Percentiles rank a stretch among this genome's conserved stretches.
These are phyloP conservation scores for Candidula unifasciata DNA, from an alignment of 2,888 invertebrate genomes.

Conservation along the genomic window DNA sequence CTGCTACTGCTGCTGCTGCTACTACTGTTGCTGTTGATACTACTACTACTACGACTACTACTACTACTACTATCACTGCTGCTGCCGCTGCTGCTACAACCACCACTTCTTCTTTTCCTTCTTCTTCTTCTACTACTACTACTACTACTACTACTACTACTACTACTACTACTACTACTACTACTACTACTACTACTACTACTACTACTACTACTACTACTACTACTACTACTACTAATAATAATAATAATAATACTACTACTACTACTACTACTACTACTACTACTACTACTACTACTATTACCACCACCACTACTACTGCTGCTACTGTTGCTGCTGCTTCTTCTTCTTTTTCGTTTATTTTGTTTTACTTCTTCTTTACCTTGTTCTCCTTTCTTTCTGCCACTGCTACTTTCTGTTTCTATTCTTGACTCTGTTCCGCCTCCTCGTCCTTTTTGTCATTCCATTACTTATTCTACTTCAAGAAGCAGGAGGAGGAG, in stretches of 20 bases:
- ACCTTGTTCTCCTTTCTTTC: too few species aligned
- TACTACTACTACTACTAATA: constrained; percentile 25
- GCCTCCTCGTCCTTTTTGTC: too few species aligned
- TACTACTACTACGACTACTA: constrained; percentile 5
- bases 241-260: constrained; percentile 25
- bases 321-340: too few species aligned
- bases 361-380: too few species aligned
- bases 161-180: constrained; percentile 13
- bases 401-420: too few species aligned
- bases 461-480: too few species aligned
- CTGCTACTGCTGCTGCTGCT: neutral
- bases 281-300: constrained; percentile 36
- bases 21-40: neutral
- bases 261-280: constrained; percentile 16
- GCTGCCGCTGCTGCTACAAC: neutral
- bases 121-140: constrained; percentile 4
- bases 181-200: constrained; percentile 24
- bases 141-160: neutral
- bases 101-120: neutral
- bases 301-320: constrained; percentile 6
- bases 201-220: constrained; percentile 5
- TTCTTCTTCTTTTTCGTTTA: too few species aligned
- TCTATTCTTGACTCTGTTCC: too few species aligned
- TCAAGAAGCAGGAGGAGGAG: too few species aligned
- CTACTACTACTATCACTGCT: constrained; percentile 26